These are phyloP conservation scores for Cyprinodon variegatus DNA, from an alignment of 2,113 vertebrate genomes.

Conservation along the genomic window DNA sequence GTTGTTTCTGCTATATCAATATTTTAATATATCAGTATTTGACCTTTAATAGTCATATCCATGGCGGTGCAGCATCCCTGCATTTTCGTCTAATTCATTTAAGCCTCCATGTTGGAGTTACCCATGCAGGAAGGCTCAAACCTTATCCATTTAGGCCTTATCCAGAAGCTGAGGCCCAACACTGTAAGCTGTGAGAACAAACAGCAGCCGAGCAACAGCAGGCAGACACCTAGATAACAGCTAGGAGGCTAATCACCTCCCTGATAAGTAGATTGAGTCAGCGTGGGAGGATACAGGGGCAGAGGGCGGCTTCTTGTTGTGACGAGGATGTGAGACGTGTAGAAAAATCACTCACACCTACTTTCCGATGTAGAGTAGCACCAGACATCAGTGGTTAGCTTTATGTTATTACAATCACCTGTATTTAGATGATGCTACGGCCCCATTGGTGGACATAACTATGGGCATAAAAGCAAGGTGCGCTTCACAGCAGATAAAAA, in stretches of 20 bases:
- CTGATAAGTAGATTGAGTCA: constrained; percentile 67
- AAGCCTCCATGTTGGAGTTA: constrained; percentile 4
- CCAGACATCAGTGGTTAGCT: no score
- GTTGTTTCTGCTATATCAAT: no score
- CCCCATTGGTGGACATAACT: no score
- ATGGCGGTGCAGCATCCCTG: neutral
- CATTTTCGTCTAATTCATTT: neutral
- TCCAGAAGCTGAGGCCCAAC: constrained; percentile 20
- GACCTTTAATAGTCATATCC: neutral
- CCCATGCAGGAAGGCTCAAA: constrained; percentile 22
- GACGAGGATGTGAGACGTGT: constrained; percentile 40
- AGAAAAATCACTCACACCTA: constrained; percentile 19
- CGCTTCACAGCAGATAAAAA: neutral
- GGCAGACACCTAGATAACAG: constrained; percentile 59
- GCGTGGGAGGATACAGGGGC: constrained; percentile 46
- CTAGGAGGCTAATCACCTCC: constrained; percentile 62
- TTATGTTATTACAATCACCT: no score
- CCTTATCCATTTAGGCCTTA: constrained; percentile 58
- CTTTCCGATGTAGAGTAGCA: neutral
- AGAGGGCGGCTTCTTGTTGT: constrained; percentile 44
- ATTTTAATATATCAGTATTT: neutral
- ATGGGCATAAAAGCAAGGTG: no score
- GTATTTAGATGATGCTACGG: no score
- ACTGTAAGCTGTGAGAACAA: constrained; percentile 45
- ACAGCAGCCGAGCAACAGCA: constrained; percentile 33